Conservation (phyloP, 2,797 vertebrate species). For the Pseudocheirus occidentalis region DNA sequence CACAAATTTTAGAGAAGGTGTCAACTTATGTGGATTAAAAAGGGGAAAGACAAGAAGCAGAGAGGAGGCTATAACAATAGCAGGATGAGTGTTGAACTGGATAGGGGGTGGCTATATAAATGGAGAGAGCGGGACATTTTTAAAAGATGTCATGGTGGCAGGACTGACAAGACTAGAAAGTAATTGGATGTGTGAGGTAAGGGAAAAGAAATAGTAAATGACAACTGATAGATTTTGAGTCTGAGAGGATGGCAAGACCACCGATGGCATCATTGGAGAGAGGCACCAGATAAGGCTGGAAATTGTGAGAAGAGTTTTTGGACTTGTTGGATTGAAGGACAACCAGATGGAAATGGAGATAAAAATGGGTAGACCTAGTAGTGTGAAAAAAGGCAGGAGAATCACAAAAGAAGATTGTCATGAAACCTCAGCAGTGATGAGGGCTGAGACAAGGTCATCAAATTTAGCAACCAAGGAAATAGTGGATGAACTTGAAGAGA, state of each 20-base stretch:
- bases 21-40: not conserved
- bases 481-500: too few species aligned
- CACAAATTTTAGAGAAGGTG: too few species aligned
- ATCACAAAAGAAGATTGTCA: too few species aligned
- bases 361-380: not conserved
- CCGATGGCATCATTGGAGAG: not conserved
- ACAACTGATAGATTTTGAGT: not conserved
- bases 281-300: not conserved
- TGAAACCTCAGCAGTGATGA: too few species aligned
- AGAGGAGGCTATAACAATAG: not conserved
- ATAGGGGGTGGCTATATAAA: not conserved
- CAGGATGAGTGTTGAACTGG: not conserved
- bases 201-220: not conserved
- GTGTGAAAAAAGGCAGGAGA: too few species aligned
- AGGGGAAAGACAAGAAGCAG: not conserved
- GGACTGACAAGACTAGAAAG: not conserved
- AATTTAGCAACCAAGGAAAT: too few species aligned
- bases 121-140: not conserved
- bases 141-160: not conserved
- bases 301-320: not conserved
- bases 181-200: not conserved
- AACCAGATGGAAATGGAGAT: not conserved
- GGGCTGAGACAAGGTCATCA: too few species aligned
- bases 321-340: not conserved
- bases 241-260: not conserved